phyloP scores from a whole-genome alignment of 1,140 invertebrate species.

The Calosoma granatense region DNA sequence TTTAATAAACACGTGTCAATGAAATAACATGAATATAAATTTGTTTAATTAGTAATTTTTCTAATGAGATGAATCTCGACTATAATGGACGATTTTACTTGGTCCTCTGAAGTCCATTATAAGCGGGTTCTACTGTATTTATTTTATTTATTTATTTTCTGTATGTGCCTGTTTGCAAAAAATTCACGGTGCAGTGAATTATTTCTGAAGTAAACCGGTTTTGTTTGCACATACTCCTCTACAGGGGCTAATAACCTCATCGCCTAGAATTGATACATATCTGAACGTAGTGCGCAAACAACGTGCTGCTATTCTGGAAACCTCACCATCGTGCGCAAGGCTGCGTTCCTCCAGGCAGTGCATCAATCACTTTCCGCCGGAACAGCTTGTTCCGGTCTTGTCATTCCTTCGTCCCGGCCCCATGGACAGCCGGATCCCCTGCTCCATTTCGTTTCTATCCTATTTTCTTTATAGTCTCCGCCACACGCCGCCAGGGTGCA shows the following conservation, averaged over 20 bases:
- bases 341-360: neutral
- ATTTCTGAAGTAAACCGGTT: no score
- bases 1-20: no score
- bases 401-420: neutral
- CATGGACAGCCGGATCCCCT: neutral
- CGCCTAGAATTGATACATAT: constrained; percentile 1
- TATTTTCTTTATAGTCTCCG: neutral
- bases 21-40: no score
- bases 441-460: neutral
- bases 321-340: no score
- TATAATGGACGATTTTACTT: no score
- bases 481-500: neutral
- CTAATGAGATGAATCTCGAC: no score
- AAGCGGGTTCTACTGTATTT: no score
- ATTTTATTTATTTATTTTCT: no score
- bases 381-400: constrained; percentile 1
- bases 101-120: no score
- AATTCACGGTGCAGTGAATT: no score
- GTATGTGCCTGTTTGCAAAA: no score
- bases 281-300: neutral
- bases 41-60: no score
- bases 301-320: neutral
- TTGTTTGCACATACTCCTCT: neutral
- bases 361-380: neutral
- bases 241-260: neutral